These are phyloP conservation scores for Hydrocynus forskahlii DNA, from an alignment of 2,797 vertebrate genomes.

Conservation along the genomic window DNA sequence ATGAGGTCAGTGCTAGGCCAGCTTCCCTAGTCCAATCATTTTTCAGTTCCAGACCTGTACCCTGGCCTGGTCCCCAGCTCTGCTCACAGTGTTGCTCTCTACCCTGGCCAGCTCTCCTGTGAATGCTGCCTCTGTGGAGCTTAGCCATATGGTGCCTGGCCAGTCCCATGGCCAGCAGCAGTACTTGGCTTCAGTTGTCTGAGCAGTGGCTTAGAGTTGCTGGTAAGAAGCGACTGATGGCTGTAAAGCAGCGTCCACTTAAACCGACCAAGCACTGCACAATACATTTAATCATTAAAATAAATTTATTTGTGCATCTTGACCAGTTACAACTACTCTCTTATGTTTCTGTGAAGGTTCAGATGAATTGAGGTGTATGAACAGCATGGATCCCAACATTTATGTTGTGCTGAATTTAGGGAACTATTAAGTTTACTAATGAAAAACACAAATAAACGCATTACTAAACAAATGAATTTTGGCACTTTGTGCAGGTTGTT, in stretches of 20 bases:
- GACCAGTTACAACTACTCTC: too few relatives aligned
- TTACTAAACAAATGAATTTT: too few relatives aligned
- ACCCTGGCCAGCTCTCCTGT: neutral
- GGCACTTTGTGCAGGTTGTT: too few relatives aligned
- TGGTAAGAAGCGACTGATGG: neutral
- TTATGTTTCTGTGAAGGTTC: too few relatives aligned
- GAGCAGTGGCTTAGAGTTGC: neutral
- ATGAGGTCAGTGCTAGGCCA: constrained; percentile 18
- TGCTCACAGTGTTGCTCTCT: neutral
- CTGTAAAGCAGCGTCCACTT: neutral
- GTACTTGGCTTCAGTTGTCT: neutral
- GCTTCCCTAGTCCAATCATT: neutral
- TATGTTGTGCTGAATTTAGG: too few relatives aligned
- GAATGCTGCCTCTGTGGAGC: constrained; percentile 6
- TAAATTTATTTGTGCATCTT: too few relatives aligned
- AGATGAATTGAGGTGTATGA: too few relatives aligned
- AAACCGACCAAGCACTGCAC: neutral
- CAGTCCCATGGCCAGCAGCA: neutral
- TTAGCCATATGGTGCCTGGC: neutral
- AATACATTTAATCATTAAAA: neutral
- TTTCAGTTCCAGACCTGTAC: constrained; percentile 2
- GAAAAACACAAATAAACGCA: too few relatives aligned
- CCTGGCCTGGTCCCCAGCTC: neutral
- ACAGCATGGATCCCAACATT: too few relatives aligned
- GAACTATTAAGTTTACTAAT: too few relatives aligned